Evolutionary conservation across 2,888 invertebrate genomes (phyloP), one percentile per base, ranked within the genome.

Genomic region (Metopia argyrocephala): DNA sequence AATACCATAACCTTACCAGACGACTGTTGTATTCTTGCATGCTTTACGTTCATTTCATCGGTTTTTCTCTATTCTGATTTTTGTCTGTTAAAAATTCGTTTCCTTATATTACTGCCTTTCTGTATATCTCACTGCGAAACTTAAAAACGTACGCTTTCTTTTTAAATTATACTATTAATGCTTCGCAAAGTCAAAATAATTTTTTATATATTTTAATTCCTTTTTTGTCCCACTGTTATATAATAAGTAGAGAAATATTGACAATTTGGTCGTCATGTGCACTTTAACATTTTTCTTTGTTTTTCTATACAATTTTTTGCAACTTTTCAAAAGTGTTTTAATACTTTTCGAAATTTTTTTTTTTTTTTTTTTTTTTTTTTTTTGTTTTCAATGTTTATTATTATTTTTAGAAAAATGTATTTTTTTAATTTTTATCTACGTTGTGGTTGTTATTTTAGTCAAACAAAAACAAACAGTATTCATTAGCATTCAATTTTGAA

Each of bases 401-500:
- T 78, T 73, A 18, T 68, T 73, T 71, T 73, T 73, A 5, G 25
- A 52, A 78, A 66, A 73, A 31, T 59, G 23, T 59, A n/a, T n/a
- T 78, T 20, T 28, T 28, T 45, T 25, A 59, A 52, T 59, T 62
- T 78, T 56, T 46, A 38, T 38, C 71, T 56, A 73, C 62, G 71
- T 78, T 54, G 54, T 61, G 71, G 54, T 78, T 78, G 73, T 78
- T 78, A 61, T 73, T 56, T 54, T 1, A 73, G 46, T 21, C 61
- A 73, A 78, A 52, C 66, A 38, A 12, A 38, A 38, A 38, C 2
- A 38, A 12, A 12, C 12, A 3, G 3, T 38, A 46, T 46, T 78
- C 73, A 78, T 73, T 78, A 66, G 54, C 66, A 68, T 78, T 61
- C 54, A 78, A 73, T 78, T 78, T 78, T 54, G n/a, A 5, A 46